These are phyloP conservation scores for Nymphalis urticae DNA, from an alignment of 2,888 invertebrate species.

Conservation along the genomic window DNA sequence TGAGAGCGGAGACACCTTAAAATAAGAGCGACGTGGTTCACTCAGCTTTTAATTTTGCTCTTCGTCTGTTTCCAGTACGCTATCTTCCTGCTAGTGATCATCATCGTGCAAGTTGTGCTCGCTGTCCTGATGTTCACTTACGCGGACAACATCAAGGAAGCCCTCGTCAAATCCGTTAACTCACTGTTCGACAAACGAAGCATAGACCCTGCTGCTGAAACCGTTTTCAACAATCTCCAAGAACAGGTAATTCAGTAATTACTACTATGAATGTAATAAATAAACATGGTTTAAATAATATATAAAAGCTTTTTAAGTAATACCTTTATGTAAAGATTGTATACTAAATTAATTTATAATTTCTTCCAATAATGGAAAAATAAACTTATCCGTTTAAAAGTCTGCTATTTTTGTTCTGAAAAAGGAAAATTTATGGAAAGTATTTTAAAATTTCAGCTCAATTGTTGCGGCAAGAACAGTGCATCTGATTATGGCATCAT, in stretches of 20 bases:
- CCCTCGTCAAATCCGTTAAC: constrained; percentile 69
- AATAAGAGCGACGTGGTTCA: no score
- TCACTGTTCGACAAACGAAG: constrained; percentile 55
- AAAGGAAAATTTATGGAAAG: no score
- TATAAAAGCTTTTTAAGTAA: no score
- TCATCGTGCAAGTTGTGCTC: constrained; percentile 87
- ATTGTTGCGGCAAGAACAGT: constrained; percentile 80
- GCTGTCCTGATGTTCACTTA: constrained; percentile 85
- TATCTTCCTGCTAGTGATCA: constrained; percentile 85
- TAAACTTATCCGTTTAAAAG: no score
- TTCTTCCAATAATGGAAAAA: no score
- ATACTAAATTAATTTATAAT: no score
- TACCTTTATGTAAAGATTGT: no score
- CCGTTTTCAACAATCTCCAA: constrained; percentile 84
- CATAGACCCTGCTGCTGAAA: constrained; percentile 66
- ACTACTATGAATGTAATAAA: no score
- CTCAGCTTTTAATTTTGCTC: neutral
- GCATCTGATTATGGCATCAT: constrained; percentile 60
- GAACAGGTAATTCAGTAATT: constrained; percentile 64
- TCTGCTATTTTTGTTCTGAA: no score
- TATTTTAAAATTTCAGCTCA: constrained; percentile 59
- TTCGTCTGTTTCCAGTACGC: constrained; percentile 83
- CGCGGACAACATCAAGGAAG: constrained; percentile 77
- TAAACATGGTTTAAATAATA: no score
- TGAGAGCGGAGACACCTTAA: no score